Base-by-base conservation (phyloP, 2,888 invertebrate genomes). In the Diadegma fenestrale region DNA sequence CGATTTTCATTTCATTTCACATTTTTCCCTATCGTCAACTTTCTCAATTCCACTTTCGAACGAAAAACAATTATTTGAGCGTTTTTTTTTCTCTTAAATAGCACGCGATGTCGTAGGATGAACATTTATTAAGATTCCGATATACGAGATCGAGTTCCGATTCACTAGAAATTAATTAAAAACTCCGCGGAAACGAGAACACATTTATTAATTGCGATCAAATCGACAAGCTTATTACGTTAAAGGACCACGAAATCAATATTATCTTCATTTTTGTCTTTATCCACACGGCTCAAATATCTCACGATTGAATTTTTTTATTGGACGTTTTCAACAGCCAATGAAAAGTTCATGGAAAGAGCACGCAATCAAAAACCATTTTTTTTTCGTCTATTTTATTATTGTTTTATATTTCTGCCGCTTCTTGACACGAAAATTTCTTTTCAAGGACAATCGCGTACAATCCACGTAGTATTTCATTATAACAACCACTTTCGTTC, bases 401-500 rank as follows among this genome's bases (percentile, higher is more conserved):
- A 51, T 51, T 51, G 6, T n/a, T 8, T 37, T 8, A 37, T 37
- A 14, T 14, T 14, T 58, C 54, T 26, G 1, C 4, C 54, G 12
- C 26, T 58, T 12, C 5, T 1, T 4, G 14, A 58, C 54, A 12
- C 26, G 54, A 26, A 58, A 58, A 5, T 58, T 26, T 14, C 12
- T 1, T 58, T 6, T 26, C 26, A 14, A 14, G 14, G 26, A 26
- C 3, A 1, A 26, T 26, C 14, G 26, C 26, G 26, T 26, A 26
- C 63, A n/a, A 33, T 37, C 19, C 30, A 26, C 22, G n/a, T 37
- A 8, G 43, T 48, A 43, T 64, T n/a, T 54, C 12, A 75, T 80
- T 63, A 33, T 54, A 77, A 30, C 10, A 22, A 51, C 26, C 41
- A 26, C 41, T 17, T 54, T 22, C 22, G 33, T 45, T 45, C 12